These are phyloP conservation scores for Pelobates cultripes DNA, from an alignment of 2,797 vertebrate genomes.

Conservation along the genomic window DNA sequence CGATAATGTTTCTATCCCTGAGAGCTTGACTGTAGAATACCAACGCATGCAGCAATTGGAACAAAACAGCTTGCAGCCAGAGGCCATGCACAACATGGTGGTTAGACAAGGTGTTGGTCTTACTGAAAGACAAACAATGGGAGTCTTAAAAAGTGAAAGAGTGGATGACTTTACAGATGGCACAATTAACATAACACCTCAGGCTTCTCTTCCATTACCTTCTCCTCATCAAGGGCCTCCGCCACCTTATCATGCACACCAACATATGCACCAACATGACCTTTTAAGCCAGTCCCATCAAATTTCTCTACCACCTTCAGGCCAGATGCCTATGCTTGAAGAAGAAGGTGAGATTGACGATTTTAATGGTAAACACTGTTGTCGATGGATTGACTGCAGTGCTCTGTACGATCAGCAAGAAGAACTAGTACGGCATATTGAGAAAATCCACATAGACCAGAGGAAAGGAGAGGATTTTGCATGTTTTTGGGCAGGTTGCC, in stretches of 20 bases:
- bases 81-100: constrained; percentile 81
- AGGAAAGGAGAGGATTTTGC: constrained; percentile 93
- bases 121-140: constrained; percentile 55
- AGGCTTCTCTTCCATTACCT: constrained; percentile 59
- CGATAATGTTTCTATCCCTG: constrained; percentile 60
- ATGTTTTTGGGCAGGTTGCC: constrained; percentile 92
- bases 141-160: constrained; percentile 67
- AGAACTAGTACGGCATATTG: constrained; percentile 93
- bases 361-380: constrained; percentile 75
- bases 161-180: constrained; percentile 63
- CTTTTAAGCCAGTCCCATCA: constrained; percentile 53
- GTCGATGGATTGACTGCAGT: constrained; percentile 88
- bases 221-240: constrained; percentile 80
- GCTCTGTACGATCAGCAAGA: constrained; percentile 86
- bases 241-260: constrained; percentile 87
- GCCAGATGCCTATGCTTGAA: constrained; percentile 73
- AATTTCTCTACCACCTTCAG: constrained; percentile 60
- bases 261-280: constrained; percentile 67
- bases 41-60: constrained; percentile 81
- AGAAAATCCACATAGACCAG: constrained; percentile 94
- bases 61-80: constrained; percentile 71
- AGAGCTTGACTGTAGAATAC: constrained; percentile 63
- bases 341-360: constrained; percentile 84
- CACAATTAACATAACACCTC: constrained; percentile 49
- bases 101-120: constrained; percentile 80